These are phyloP conservation scores for Epizoanthus illoricatus DNA, from an alignment of 92 coral and sea anemone genomes.

Conservation along the genomic window DNA sequence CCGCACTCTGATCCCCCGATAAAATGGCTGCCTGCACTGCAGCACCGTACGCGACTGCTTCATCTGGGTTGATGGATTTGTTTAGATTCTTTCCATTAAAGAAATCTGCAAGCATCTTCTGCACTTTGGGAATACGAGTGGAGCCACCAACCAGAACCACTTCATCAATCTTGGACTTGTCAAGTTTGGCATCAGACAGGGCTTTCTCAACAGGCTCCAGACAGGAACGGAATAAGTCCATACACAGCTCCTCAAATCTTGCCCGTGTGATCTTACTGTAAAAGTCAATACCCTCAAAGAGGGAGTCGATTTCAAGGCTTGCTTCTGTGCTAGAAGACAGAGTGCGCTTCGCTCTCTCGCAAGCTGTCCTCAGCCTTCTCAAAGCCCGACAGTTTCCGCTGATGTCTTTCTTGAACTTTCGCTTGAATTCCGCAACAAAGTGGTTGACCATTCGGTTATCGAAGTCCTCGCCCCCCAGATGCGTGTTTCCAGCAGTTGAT, in stretches of 20 bases:
- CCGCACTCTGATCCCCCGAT: conserved; percentile 70
- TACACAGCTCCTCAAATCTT: conserved; percentile 71
- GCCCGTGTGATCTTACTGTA: conserved; percentile 76
- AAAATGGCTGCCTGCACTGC: conserved; percentile 82
- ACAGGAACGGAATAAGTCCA: conserved; percentile 71
- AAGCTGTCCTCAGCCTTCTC: conserved; percentile 76
- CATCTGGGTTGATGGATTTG: conserved; percentile 90
- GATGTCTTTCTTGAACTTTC: conserved; percentile 71
- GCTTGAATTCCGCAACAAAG: conserved; percentile 72
- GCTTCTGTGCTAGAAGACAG: conserved; percentile 72
- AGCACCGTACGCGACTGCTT: conserved; percentile 86
- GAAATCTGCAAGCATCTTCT: conserved; percentile 62
- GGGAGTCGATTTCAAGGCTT: conserved; percentile 71
- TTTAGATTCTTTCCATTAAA: conserved; percentile 65
- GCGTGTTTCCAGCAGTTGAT: conserved; percentile 86
- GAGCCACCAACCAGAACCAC: conserved; percentile 86
- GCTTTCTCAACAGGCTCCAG: conserved; percentile 75
- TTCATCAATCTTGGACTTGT: conserved; percentile 63
- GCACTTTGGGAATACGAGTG: conserved; percentile 80
- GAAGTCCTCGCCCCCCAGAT: conserved; percentile 93
- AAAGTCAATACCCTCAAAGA: conserved; percentile 73
- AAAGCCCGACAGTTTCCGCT: conserved; percentile 55
- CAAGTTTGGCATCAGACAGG: conserved; percentile 65
- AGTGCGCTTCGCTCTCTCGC: conserved; percentile 81
- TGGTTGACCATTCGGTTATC: conserved; percentile 76